Evolutionary conservation across 2,797 vertebrate genomes (phyloP).

Genomic region (Hippoglossus hippoglossus): DNA sequence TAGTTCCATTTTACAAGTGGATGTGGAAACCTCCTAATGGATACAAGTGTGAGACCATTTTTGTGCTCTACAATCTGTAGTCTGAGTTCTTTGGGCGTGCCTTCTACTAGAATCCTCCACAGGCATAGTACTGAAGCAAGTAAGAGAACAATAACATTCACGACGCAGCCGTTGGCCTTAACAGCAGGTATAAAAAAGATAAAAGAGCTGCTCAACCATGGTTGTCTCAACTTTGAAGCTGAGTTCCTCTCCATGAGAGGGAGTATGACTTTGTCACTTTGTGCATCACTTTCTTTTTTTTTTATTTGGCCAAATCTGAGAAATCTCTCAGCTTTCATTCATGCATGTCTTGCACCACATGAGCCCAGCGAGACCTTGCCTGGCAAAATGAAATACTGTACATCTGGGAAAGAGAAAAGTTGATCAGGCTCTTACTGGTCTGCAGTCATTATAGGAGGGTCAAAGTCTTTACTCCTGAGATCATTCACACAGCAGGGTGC

Average conservation of each 20-base stretch:
- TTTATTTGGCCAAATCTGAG: conserved; percentile 18
- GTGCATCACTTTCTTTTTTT: background rate
- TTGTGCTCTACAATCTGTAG: no score
- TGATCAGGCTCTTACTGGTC: background rate
- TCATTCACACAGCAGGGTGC: conserved; percentile 24
- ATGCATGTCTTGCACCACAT: conserved; percentile 2
- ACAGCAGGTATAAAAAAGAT: no score
- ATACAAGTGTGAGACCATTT: no score
- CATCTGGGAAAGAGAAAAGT: conserved; percentile 26
- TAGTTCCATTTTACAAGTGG: no score
- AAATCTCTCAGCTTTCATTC: conserved; percentile 32
- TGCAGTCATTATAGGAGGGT: conserved; percentile 8
- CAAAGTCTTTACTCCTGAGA: conserved; percentile 15
- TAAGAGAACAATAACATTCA: no score
- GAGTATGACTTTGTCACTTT: conserved; percentile 17
- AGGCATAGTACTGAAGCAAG: no score
- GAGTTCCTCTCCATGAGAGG: background rate
- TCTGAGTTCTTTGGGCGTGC: no score
- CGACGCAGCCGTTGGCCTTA: no score
- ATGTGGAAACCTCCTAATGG: no score
- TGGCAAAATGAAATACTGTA: conserved; percentile 13
- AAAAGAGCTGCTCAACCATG: no score
- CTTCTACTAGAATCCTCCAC: no score
- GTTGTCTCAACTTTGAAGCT: background rate
- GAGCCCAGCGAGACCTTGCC: background rate